Evolutionary conservation across 2,113 vertebrate species (phyloP).

Genomic region (Cheirogaleus medius): DNA sequence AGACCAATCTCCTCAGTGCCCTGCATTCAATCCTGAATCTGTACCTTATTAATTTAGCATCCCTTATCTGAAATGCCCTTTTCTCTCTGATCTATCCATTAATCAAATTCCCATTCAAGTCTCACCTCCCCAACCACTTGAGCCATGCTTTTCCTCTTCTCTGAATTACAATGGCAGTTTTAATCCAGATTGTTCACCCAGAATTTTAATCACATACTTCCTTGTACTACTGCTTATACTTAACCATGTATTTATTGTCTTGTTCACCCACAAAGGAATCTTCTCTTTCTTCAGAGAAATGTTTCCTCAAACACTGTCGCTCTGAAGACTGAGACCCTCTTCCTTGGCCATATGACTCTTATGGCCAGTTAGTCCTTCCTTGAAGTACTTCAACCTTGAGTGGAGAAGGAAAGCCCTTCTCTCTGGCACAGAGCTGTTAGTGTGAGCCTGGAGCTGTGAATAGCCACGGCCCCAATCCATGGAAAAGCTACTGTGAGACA

Average conservation of each 20-base stretch:
- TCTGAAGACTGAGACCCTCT: not conserved
- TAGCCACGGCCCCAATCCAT: not conserved
- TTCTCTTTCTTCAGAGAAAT: not conserved
- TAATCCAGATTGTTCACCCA: not conserved
- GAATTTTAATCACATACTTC: not conserved
- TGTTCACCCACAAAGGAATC: not conserved
- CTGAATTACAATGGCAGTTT: constrained; percentile 2
- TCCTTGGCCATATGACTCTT: not conserved
- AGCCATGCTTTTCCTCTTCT: not conserved
- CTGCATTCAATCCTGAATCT: not conserved
- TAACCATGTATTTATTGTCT: not conserved
- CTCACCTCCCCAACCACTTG: not conserved
- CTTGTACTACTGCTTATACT: not conserved
- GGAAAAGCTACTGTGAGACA: not conserved
- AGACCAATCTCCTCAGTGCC: not conserved
- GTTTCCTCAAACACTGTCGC: not conserved
- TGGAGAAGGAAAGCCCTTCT: not conserved
- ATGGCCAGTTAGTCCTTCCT: not conserved
- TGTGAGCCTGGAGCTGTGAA: not conserved
- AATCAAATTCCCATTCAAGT: not conserved
- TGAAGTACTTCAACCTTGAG: not conserved
- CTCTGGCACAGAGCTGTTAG: not conserved
- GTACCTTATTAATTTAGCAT: not conserved
- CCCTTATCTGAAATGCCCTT: not conserved
- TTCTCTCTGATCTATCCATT: not conserved